Base-by-base conservation (phyloP, 1,140 invertebrate genomes). In the Drosophila ironensis region DNA sequence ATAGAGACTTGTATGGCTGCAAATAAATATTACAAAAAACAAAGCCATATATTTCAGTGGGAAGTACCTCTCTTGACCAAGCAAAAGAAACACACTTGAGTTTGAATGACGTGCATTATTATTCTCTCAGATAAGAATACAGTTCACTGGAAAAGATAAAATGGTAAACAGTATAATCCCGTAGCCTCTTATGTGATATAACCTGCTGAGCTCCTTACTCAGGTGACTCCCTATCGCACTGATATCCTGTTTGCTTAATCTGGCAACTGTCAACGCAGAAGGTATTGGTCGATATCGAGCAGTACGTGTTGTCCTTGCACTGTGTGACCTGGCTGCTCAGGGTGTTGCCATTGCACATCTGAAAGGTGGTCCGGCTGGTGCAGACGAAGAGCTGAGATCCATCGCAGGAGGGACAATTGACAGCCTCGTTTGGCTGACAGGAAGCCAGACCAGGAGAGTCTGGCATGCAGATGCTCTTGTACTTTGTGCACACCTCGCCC, bases 321-420 rank as follows among this genome's bases (percentile, higher is more conserved):
- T 28, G 30, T 2, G 67, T 46, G 14, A 52, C 25, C 3, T 53
- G 35, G 2, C 12, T 17, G 1, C 30, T 51, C 14, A 63, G 8
- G 0, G 20, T 14, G 0, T 9, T 38, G 8, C 71, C 66, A 11
- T 76, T 30, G 57, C 87, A 88, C 57, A 66, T 44, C 6, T 57
- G 63, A 38, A 81, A 88, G 3, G 82, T 87, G 28, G 71, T 87
- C 41, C 71, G 71, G 19, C 82, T 88, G 33, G 78, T 88, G 53
- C 87, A 88, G 37, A 78, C 63, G 12, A 88, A 88, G 3, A 77
- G 3, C 0, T 16, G 28, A 3, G 0, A 12, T 3, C 51, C 75
- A 11, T 70, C 40, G 40, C 87, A 88, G 9, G 4, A 1, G 0
- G 45, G 38, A 35, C 86, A 88, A 0, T 46, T 5, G 12, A 54